Conservation (phyloP, 2,113 vertebrate species). For the Tympanuchus pallidicinctus region DNA sequence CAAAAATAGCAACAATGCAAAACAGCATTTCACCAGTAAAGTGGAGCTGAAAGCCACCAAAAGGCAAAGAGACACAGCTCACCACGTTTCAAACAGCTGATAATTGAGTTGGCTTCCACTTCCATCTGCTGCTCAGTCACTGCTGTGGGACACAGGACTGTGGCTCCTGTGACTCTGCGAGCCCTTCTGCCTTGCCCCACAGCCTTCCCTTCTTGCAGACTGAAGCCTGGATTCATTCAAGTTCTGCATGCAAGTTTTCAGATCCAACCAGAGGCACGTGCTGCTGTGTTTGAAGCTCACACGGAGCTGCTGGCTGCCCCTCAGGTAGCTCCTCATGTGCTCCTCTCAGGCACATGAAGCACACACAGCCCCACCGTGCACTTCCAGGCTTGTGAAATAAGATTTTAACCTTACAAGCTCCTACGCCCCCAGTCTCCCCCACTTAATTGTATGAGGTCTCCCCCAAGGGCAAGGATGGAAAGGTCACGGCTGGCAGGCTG, state of each 20-base stretch:
- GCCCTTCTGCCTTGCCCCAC: neutral
- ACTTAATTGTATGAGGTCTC: neutral
- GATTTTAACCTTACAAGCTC: neutral
- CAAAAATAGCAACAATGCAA: neutral
- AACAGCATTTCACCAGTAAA: neutral
- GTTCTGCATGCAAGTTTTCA: accelerated
- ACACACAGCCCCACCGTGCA: neutral
- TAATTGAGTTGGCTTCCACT: neutral
- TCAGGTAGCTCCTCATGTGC: neutral
- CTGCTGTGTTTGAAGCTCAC: neutral
- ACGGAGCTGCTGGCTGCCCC: too few relatives aligned
- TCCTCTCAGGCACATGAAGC: neutral
- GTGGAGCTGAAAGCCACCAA: neutral
- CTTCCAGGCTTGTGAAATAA: neutral
- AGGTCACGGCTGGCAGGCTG: slow-evolving; percentile 21
- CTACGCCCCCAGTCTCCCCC: neutral
- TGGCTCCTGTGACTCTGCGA: neutral
- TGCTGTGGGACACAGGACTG: neutral
- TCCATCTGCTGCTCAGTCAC: accelerated
- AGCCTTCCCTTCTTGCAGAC: neutral
- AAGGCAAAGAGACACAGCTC: neutral
- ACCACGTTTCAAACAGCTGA: accelerated
- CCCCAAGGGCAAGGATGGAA: slow-evolving; percentile 4
- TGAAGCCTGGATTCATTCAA: neutral
- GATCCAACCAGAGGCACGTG: neutral